phyloP scores from a whole-genome alignment of 2,888 invertebrate species.

The Thecocarcelia acutangulata region DNA sequence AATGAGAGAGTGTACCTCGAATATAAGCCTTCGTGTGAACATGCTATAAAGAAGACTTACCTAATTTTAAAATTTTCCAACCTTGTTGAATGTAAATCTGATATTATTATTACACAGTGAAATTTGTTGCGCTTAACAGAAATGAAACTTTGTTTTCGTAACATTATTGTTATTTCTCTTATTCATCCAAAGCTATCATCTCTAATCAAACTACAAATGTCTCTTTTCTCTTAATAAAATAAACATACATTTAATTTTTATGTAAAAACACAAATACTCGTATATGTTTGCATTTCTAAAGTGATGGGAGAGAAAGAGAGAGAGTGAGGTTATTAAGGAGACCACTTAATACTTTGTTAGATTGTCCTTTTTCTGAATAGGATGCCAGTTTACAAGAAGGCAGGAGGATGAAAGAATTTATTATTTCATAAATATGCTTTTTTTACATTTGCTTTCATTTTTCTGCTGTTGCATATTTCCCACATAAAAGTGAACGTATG shows the following conservation, averaged over 20 bases:
- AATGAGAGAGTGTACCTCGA: too few relatives aligned
- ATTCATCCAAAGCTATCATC: too few relatives aligned
- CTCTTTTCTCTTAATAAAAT: background rate
- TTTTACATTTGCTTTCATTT: constrained; percentile 37
- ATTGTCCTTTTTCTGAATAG: constrained; percentile 31
- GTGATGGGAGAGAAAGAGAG: background rate
- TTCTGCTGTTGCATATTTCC: constrained; percentile 53
- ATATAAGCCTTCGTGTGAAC: too few relatives aligned
- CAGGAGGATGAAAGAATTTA: constrained; percentile 54
- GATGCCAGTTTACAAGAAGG: constrained; percentile 21
- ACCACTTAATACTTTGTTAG: constrained; percentile 45
- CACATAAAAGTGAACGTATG: constrained; percentile 12
- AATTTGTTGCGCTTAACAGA: too few relatives aligned
- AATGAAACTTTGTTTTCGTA: too few relatives aligned
- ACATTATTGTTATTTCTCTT: too few relatives aligned
- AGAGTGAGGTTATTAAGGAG: constrained; percentile 10
- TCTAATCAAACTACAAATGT: too few relatives aligned
- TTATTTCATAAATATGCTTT: constrained; percentile 60
- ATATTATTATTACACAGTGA: too few relatives aligned
- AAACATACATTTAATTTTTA: background rate
- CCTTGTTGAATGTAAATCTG: too few relatives aligned
- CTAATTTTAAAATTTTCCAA: too few relatives aligned
- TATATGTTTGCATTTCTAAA: background rate
- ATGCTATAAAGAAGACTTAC: too few relatives aligned
- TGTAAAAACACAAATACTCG: background rate